phyloP scores from a whole-genome alignment of 2,888 invertebrate species.

The Electrophaes corylata region DNA sequence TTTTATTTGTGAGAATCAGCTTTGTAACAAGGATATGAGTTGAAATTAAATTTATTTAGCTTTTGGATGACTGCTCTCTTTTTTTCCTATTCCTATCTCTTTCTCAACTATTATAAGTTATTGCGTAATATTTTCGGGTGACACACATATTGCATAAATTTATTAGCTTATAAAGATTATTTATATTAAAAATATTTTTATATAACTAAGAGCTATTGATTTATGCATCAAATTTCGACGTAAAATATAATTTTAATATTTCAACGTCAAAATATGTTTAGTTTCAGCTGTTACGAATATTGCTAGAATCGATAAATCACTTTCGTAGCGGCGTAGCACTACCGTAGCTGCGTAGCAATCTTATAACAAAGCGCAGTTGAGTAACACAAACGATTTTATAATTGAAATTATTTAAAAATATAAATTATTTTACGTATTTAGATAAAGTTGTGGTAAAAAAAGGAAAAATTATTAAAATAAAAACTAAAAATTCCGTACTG shows the following conservation, averaged over 20 bases:
- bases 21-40: not conserved
- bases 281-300: slow-evolving; percentile 23
- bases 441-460: not conserved
- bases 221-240: slow-evolving; percentile 13
- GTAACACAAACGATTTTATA: slow-evolving; percentile 42
- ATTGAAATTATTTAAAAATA: slow-evolving; percentile 21
- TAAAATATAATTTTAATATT: slow-evolving; percentile 28
- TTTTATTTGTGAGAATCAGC: no score
- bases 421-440: not conserved
- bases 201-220: slow-evolving; percentile 7
- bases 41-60: not conserved
- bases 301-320: slow-evolving; percentile 30
- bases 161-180: not conserved
- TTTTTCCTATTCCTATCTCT: slow-evolving; percentile 2
- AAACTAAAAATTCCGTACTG: slow-evolving; percentile 65
- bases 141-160: not conserved
- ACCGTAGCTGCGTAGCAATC: slow-evolving; percentile 49
- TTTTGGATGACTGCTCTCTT: not conserved
- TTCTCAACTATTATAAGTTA: slow-evolving; percentile 2
- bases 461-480: slow-evolving; percentile 12
- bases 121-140: slow-evolving; percentile 9
- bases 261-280: slow-evolving; percentile 32
- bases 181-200: not conserved
- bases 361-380: slow-evolving; percentile 41
- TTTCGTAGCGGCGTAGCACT: slow-evolving; percentile 53